Evolutionary conservation across 2,888 invertebrate species (phyloP).

Genomic region (Leucophenga maculata): DNA sequence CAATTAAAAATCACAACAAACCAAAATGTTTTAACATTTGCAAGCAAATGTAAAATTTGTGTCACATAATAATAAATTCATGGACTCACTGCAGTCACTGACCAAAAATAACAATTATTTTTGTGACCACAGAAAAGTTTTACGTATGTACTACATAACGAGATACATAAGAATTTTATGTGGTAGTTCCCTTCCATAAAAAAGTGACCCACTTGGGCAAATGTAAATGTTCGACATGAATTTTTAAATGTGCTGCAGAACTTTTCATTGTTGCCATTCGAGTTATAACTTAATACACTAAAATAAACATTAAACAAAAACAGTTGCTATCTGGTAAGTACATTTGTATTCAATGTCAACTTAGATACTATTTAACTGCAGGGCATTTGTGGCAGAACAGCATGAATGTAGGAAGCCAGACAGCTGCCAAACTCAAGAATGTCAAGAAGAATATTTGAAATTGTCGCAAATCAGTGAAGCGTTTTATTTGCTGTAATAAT

Average conservation of each 20-base stretch:
- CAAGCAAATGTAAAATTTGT: neutral
- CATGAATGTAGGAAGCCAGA: no score
- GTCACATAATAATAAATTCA: conserved; percentile 58
- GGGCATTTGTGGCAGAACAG: neutral
- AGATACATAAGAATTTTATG: conserved; percentile 6
- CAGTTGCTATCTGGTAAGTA: conserved; percentile 1
- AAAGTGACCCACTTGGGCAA: conserved; percentile 12
- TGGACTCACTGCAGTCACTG: conserved; percentile 58
- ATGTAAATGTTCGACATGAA: conserved; percentile 60
- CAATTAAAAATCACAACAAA: no score
- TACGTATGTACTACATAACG: conserved; percentile 57
- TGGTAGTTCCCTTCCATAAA: conserved; percentile 12
- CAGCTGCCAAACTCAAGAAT: neutral
- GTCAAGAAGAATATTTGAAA: no score
- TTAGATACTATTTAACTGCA: neutral
- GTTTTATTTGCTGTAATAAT: neutral
- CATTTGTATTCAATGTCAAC: conserved; percentile 4
- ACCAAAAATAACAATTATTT: conserved; percentile 63
- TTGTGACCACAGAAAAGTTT: conserved; percentile 63
- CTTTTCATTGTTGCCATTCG: neutral
- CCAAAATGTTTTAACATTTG: no score
- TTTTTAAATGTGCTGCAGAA: conserved; percentile 53
- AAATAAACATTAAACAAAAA: neutral
- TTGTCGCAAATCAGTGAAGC: neutral
- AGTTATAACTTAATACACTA: conserved; percentile 22